Conservation (phyloP, 2,113 vertebrate species). For the Rallus limicola region DNA sequence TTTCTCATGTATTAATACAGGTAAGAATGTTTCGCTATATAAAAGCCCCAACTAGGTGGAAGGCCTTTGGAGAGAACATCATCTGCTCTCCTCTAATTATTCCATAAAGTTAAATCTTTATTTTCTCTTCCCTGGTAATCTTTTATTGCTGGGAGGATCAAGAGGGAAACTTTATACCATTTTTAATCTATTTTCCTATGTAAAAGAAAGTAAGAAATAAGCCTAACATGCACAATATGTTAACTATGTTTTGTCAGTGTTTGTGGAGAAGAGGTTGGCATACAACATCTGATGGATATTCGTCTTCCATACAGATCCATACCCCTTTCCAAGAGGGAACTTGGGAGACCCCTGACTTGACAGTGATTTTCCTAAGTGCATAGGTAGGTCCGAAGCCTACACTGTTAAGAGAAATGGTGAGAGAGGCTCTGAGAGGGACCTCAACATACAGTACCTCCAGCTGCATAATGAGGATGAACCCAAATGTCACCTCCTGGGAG, state of each 20-base stretch:
- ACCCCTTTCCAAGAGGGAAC: background rate
- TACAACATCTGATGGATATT: background rate
- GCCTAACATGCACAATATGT: background rate
- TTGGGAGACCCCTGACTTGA: background rate
- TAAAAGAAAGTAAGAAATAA: background rate
- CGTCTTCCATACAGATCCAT: background rate
- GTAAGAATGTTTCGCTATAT: background rate
- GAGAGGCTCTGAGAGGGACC: background rate
- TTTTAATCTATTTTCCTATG: background rate
- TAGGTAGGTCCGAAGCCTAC: background rate
- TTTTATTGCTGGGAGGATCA: background rate
- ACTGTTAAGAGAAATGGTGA: background rate
- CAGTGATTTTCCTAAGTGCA: background rate
- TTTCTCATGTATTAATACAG: background rate
- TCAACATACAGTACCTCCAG: accelerated
- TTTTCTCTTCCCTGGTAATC: background rate
- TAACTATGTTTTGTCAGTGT: background rate
- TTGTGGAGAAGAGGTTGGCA: background rate
- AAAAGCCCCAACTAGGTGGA: background rate
- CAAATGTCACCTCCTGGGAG: background rate
- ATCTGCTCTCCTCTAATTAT: background rate
- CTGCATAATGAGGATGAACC: background rate
- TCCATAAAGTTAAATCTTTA: background rate
- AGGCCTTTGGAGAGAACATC: background rate
- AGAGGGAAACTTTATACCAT: background rate